These are phyloP conservation scores for Erynnis tages DNA, from an alignment of 2,888 invertebrate species.

Conservation along the genomic window DNA sequence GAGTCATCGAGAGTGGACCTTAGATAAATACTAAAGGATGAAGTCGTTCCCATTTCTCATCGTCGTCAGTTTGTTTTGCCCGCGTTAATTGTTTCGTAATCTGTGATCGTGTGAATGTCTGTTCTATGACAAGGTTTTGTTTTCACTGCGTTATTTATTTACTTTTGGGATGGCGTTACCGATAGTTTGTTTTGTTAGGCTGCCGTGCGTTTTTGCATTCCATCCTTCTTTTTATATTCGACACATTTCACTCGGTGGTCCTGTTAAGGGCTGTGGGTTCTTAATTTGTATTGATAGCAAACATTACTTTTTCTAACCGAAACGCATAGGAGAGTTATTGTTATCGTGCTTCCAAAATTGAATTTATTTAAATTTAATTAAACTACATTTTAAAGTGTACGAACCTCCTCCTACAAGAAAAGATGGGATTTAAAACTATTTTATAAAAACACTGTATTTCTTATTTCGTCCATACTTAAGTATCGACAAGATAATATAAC, in stretches of 20 bases:
- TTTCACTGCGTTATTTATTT: slow-evolving; percentile 41
- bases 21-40: slow-evolving; percentile 48
- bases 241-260: slow-evolving; percentile 51
- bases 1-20: slow-evolving; percentile 28
- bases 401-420: no score
- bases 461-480: background rate
- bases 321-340: no score
- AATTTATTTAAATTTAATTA: no score
- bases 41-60: slow-evolving; percentile 60
- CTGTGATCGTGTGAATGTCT: slow-evolving; percentile 61
- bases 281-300: background rate
- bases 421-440: no score
- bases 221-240: slow-evolving; percentile 29
- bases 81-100: slow-evolving; percentile 69
- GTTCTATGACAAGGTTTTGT: slow-evolving; percentile 40
- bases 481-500: slow-evolving; percentile 9
- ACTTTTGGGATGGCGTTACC: slow-evolving; percentile 40
- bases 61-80: slow-evolving; percentile 52
- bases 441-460: no score
- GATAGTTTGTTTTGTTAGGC: slow-evolving; percentile 65
- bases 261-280: slow-evolving; percentile 25
- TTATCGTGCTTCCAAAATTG: no score
- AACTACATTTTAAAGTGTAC: no score
- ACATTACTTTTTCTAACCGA: no score
- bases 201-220: slow-evolving; percentile 48